Evolutionary conservation across 1,140 invertebrate species (phyloP).

Genomic region (Leptoteleia sp.): DNA sequence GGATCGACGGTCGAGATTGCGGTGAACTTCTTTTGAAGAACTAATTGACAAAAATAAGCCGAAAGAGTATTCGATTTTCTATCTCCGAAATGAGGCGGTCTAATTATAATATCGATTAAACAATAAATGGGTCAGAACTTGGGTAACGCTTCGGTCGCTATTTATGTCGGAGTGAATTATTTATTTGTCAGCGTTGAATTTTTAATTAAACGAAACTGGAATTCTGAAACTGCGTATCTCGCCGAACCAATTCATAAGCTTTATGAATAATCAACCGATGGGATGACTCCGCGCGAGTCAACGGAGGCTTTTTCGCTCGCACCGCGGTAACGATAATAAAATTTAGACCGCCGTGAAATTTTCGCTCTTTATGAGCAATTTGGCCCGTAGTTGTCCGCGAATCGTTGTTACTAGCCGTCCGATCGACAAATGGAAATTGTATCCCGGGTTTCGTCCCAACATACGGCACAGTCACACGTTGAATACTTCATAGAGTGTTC

Average conservation of each 20-base stretch:
- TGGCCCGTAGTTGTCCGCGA: conserved; percentile 27
- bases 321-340: conserved; percentile 31
- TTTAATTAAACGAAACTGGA: conserved; percentile 42
- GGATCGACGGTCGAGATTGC: too few relatives aligned
- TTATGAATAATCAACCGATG: conserved; percentile 54
- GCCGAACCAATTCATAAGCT: conserved; percentile 44
- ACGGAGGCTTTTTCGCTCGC: conserved; percentile 16
- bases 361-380: conserved; percentile 44
- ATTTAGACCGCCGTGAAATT: conserved; percentile 28
- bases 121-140: conserved; percentile 51
- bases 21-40: too few relatives aligned
- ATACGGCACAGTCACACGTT: conserved; percentile 69
- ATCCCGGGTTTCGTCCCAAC: conserved; percentile 54
- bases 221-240: conserved; percentile 28
- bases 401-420: conserved; percentile 13
- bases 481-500: conserved; percentile 72
- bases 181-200: conserved; percentile 45
- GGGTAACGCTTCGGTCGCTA: conserved; percentile 30
- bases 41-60: too few relatives aligned
- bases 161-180: conserved; percentile 41
- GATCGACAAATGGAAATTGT: conserved; percentile 51
- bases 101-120: conserved; percentile 51
- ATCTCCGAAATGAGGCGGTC: conserved; percentile 6
- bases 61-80: too few relatives aligned
- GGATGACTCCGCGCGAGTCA: conserved; percentile 11